Conservation (phyloP, 2,113 vertebrate genomes). For the Ceuthmochares aereus region DNA sequence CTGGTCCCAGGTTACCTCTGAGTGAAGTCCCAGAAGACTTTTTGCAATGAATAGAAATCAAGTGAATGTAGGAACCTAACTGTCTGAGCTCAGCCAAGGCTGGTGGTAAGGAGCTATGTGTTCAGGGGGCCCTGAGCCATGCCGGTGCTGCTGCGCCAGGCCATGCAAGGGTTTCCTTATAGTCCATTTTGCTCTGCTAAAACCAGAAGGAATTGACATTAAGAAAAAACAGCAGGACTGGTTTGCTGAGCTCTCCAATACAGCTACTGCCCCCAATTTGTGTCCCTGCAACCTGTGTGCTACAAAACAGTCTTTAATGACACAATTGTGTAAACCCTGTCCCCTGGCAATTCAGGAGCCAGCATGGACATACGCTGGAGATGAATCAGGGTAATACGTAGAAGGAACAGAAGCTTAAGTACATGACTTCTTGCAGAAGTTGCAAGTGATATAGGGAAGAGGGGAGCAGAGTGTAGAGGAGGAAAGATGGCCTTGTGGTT, state of each 20-base stretch:
- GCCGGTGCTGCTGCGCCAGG: not conserved
- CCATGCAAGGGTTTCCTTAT: rapidly evolving
- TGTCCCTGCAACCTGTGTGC: not conserved
- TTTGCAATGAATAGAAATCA: not conserved
- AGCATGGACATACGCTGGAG: not conserved
- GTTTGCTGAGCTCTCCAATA: not conserved
- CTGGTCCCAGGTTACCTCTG: not conserved
- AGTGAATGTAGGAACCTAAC: not conserved
- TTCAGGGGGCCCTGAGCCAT: not conserved
- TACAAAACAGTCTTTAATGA: not conserved
- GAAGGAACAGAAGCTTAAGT: not conserved
- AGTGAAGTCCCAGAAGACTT: not conserved
- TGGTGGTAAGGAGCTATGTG: not conserved
- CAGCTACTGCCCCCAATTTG: not conserved
- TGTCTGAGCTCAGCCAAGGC: not conserved
- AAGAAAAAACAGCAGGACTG: not conserved
- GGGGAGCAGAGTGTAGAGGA: not conserved
- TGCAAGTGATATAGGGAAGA: not conserved
- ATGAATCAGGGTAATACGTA: not conserved
- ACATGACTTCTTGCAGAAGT: not conserved
- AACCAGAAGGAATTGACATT: not conserved
- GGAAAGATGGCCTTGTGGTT: not conserved
- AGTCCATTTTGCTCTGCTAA: not conserved
- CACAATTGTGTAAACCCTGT: not conserved
- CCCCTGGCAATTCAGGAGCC: not conserved